Base-by-base conservation (phyloP, 2,113 vertebrate genomes). In the Xyliphius kryptos region DNA sequence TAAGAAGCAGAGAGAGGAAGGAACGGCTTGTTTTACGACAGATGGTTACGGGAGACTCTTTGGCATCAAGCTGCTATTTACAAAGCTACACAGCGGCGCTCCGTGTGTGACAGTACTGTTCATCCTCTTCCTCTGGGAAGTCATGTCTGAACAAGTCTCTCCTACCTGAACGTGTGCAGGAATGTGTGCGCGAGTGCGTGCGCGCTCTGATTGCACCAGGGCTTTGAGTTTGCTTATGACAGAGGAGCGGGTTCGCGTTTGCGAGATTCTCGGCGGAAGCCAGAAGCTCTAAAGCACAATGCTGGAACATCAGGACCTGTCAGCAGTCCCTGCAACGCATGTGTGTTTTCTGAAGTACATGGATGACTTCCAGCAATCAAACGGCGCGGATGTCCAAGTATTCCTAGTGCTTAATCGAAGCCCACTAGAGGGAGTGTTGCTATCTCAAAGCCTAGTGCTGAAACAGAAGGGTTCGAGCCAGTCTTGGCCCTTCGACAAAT, bases 161-260 rank as follows among this genome's bases (percentile, higher is more conserved):
- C 15, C 15, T 49, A 17, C 17, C 10, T 48, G 58, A 48, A 49
- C 43, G 13, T 53, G 37, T 63, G 49, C 17, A 20, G 47, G 54
- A 10, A 19, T 56, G 32, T 56, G 36, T 56, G 37, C 36, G 44
- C 32, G 38, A 48, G 44, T 64, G 40, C 47, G n/a, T 37, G 63
- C 40, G 22, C 3, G 16, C 12, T 26, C 19, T 37, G 32, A 62
- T 50, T 61, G 32, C n/a, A 15, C 56, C 43, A 11, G 22, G 15
- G 22, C n/a, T 26, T 26, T 22, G 20, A 17, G 13, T 11, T 14
- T 41, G 13, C 40, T 12, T 12, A 22, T 50, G 13, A 38, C 51
- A 46, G 41, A 21, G n/a, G 9, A 3, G 44, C 7, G 14, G 9
- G 41, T 15, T 3, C 5, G 50, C 3, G 17, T 13, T 19, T 17